A percentile compares a stretch with the other conserved stretches of the same genome.
These are phyloP conservation scores for Lepidothrix coronata DNA, from an alignment of 2,113 vertebrate species.

Conservation along the genomic window DNA sequence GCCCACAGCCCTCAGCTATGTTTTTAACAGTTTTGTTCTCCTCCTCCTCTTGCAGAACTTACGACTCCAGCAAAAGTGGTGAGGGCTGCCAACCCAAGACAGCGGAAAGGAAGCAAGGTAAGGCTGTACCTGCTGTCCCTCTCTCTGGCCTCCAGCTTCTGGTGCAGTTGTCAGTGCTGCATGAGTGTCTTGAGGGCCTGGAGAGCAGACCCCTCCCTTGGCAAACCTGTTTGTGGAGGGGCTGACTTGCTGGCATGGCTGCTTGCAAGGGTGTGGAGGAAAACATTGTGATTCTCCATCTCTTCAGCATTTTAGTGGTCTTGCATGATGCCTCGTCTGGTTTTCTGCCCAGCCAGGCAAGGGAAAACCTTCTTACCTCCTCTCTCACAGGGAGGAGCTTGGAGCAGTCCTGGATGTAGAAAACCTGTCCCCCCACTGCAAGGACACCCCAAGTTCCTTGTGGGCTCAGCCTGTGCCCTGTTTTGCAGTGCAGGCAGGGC, in stretches of 20 bases:
- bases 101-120: conserved; percentile 94
- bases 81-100: conserved; percentile 86
- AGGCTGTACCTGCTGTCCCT: not conserved
- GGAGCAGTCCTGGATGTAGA: not conserved
- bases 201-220: not conserved
- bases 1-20: not conserved
- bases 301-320: not conserved
- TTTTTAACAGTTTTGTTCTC: conserved; percentile 21
- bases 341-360: not conserved
- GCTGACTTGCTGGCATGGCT: not conserved
- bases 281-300: not conserved
- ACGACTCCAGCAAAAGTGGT: conserved; percentile 91
- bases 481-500: not conserved
- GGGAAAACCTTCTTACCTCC: not conserved
- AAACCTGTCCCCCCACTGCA: not conserved
- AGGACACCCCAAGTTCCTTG: not conserved
- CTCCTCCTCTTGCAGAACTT: conserved; percentile 76
- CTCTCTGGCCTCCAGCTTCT: not conserved
- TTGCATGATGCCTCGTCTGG: not conserved
- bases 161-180: not conserved
- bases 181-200: not conserved
- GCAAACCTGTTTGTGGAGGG: not conserved
- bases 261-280: not conserved
- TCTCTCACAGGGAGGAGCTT: not conserved
- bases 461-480: not conserved